These are phyloP conservation scores for Theonella swinhoei DNA, from an alignment of 37 sponge, comb jelly and placozoan species.

Conservation along the genomic window DNA sequence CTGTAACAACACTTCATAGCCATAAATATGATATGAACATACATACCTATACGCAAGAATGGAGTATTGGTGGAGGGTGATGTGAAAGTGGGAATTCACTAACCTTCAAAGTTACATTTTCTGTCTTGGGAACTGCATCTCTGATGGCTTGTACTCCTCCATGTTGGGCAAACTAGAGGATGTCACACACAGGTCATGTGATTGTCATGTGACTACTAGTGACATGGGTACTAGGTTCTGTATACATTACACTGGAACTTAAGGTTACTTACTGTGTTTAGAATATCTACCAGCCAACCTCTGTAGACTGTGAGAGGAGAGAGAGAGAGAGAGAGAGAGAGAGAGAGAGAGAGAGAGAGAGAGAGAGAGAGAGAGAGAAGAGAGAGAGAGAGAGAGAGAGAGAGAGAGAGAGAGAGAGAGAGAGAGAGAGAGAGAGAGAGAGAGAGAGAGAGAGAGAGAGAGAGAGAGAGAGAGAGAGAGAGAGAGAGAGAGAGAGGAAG, in stretches of 20 bases:
- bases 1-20: not conserved
- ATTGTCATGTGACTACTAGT: not conserved
- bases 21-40: not conserved
- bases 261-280: slow-evolving; percentile 68
- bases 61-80: too few species aligned
- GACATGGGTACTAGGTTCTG: not conserved
- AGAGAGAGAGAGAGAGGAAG: slow-evolving; percentile 16
- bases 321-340: slow-evolving; percentile 8
- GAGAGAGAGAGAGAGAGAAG: not conserved
- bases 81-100: not conserved
- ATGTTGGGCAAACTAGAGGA: slow-evolving; percentile 73
- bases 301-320: slow-evolving; percentile 55
- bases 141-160: slow-evolving; percentile 73
- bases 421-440: slow-evolving; percentile 38
- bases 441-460: slow-evolving; percentile 37
- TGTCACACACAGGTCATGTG: not conserved
- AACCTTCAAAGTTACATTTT: slow-evolving; percentile 52
- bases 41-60: not conserved
- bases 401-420: slow-evolving; percentile 29
- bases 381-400: slow-evolving; percentile 16
- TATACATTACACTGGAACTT: not conserved
- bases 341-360: slow-evolving; percentile 5
- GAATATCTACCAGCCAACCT: slow-evolving; percentile 85
- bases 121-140: slow-evolving; percentile 57
- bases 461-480: slow-evolving; percentile 5